Percentiles rank a stretch among this genome's conserved stretches.
Conservation (phyloP, 2,797 vertebrate species). For the Sciaenops ocellatus region DNA sequence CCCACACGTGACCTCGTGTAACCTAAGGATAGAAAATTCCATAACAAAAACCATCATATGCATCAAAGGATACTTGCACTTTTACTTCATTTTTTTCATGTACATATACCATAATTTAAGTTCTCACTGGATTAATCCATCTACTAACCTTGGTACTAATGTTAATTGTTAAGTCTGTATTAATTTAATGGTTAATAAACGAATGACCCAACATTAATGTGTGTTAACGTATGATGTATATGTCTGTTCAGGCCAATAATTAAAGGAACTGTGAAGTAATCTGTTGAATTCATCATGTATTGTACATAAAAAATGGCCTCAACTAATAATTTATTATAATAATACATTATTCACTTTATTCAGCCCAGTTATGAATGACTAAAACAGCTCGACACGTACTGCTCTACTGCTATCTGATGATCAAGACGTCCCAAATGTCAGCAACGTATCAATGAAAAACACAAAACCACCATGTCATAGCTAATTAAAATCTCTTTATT, state of each 20-base stretch:
- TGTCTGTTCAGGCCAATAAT: not conserved
- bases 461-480: constrained; percentile 58
- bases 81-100: no score
- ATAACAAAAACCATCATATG: no score
- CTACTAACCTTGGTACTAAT: not conserved
- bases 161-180: no score
- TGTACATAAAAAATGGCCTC: not conserved
- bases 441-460: constrained; percentile 38
- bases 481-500: constrained; percentile 89
- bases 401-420: not conserved
- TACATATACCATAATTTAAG: no score
- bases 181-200: constrained; percentile 21
- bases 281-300: not conserved
- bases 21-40: no score
- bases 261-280: not conserved
- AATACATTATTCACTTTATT: not conserved
- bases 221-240: constrained; percentile 10
- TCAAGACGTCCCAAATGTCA: not conserved
- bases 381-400: not conserved
- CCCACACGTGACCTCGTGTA: no score
- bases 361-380: constrained; percentile 2
- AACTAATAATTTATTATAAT: not conserved
- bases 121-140: not conserved
- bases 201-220: not conserved
- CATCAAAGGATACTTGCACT: not conserved